Base-by-base conservation (phyloP, 1,140 invertebrate genomes). In the Cyrtorhinus lividipennis region DNA sequence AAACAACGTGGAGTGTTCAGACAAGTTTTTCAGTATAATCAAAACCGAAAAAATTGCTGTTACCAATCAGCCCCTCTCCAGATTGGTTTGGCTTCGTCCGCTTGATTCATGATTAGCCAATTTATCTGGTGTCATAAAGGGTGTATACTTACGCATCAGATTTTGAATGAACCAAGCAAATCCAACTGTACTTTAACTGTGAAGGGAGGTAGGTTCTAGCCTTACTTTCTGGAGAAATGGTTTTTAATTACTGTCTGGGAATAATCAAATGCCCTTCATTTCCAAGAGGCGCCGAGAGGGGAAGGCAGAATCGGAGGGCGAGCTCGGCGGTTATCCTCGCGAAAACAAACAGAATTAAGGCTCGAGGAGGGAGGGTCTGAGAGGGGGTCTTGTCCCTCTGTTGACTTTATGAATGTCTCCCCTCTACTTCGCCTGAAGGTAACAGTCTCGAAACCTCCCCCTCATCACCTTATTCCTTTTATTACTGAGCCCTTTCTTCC, bases 311-410 rank as follows among this genome's bases (percentile, higher is more conserved):
- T 8, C 38, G 38, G 48, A 22, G 48, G 12, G 10, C 8, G 48
- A 12, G 20, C 10, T 13, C 18, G 5, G 48, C 20, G 48, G 48
- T 53, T 53, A 53, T 53, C 48, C 20, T 53, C 48, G 10, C 20
- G 18, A 53, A 53, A 53, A 53, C 48, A 53, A 53, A 53, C 48
- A 53, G 48, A 53, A 53, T 53, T 53, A 53, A 53, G 48, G 48
- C 3, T 8, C 5, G 20, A 53, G 10, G 20, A 53, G 48, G 48
- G 10, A 53, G 48, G 48, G 5, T 5, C 18, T 53, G 48, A 22
- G 20, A 53, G 5, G 48, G 48, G 18, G 20, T 10, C 10, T 10
- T 13, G 20, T 10, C 5, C 18, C 20, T 20, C 18, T 53, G 48
- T 53, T 53, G 48, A 53, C 48, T 53, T 53, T 53, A 53, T 53